Evolutionary conservation across 1,140 invertebrate species (phyloP), one percentile per base, ranked within the genome.

Genomic region (Oryzaephilus surinamensis): DNA sequence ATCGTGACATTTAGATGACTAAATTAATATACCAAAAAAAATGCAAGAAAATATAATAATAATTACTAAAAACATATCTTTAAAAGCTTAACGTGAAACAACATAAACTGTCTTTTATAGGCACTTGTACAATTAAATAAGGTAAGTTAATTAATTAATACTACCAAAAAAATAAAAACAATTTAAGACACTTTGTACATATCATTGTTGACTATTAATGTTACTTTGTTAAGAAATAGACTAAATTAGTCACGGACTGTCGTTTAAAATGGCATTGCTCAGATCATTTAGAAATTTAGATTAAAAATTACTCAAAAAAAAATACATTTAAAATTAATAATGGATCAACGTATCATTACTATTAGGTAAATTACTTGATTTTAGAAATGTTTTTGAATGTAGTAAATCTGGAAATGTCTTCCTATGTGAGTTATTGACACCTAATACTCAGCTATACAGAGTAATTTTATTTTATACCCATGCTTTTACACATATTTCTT

Each of bases 121-220:
- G 11, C 10, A 10, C 17, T 28, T n/a, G n/a, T n/a, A n/a, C n/a
- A n/a, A n/a, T n/a, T n/a, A n/a, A n/a, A n/a, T n/a, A n/a, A n/a
- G n/a, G n/a, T n/a, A n/a, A n/a, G n/a, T n/a, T n/a, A n/a, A n/a
- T n/a, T n/a, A n/a, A n/a, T n/a, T n/a, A n/a, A n/a, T n/a, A n/a
- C n/a, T n/a, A n/a, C n/a, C n/a, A n/a, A n/a, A n/a, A n/a, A n/a
- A n/a, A n/a, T n/a, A n/a, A n/a, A n/a, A n/a, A n/a, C n/a, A n/a
- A n/a, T n/a, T n/a, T 7, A 3, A 24, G 11, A 24, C 48, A 54
- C 48, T 52, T 38, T 55, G 45, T 53, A 53, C 46, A 55, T 57
- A 57, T 57, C 43, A 54, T 50, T 57, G 55, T 57, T 55, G 55
- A 57, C 55, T 57, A 50, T 55, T 57, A 55, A 32, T 40, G 43